Evolutionary conservation across 2,113 vertebrate genomes (phyloP).

Genomic region (Dolichotis patagonum): DNA sequence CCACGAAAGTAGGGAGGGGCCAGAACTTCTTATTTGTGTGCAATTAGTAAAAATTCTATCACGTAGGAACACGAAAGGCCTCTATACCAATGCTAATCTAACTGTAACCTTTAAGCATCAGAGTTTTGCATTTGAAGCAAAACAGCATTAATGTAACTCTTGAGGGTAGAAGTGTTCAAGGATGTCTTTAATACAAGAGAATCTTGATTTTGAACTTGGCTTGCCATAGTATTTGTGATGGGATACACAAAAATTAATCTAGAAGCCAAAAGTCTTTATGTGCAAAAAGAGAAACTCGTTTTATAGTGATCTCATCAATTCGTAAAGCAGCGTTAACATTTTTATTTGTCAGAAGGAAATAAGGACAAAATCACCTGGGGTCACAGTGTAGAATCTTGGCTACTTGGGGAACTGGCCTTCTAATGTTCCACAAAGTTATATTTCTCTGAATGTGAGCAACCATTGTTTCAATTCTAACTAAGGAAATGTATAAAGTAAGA

Average conservation of each 20-base stretch:
- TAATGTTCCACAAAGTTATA: background rate
- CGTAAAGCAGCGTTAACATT: background rate
- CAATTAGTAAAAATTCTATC: background rate
- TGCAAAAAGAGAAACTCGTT: background rate
- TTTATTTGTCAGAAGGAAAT: background rate
- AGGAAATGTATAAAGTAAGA: background rate
- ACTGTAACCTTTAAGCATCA: background rate
- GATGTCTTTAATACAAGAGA: background rate
- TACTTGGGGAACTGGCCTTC: background rate
- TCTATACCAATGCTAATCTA: background rate
- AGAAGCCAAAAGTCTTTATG: background rate
- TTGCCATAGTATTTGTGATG: background rate
- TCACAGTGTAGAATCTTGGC: background rate
- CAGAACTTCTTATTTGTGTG: background rate
- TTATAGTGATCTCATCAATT: background rate
- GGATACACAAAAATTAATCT: background rate
- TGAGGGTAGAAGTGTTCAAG: rapidly evolving
- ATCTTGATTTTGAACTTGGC: background rate
- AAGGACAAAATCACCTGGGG: background rate
- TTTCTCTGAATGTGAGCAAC: background rate
- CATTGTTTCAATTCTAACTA: background rate
- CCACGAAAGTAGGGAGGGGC: background rate
- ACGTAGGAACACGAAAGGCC: background rate
- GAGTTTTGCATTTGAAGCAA: background rate
- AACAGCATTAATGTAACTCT: background rate